phyloP scores from a whole-genome alignment of 2,797 vertebrate genomes.

The Ambastaia sidthimunki region DNA sequence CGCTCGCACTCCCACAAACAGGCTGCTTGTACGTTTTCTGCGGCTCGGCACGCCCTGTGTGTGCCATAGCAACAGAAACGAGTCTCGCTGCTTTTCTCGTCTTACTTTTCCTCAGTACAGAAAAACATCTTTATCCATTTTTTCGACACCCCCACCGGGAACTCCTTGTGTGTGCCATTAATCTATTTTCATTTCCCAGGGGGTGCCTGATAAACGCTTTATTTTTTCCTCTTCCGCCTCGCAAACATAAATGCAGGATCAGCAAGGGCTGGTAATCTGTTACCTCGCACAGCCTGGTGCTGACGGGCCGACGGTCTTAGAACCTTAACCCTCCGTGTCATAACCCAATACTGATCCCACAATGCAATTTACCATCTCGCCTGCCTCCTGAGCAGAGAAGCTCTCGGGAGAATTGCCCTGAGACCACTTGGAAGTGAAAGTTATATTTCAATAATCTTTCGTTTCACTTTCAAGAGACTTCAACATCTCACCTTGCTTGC shows the following conservation, averaged over 20 bases:
- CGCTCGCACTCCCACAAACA: constrained; percentile 29
- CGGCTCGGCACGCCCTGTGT: constrained; percentile 27
- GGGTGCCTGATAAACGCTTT: constrained; percentile 61
- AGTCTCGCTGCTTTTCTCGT: constrained; percentile 58
- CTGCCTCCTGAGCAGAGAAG: neutral
- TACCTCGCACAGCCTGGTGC: constrained; percentile 48
- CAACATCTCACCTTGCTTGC: constrained; percentile 13
- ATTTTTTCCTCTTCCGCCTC: constrained; percentile 51
- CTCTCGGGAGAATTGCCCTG: neutral
- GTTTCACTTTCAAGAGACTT: constrained; percentile 26
- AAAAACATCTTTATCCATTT: constrained; percentile 26
- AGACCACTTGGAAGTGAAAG: constrained; percentile 23
- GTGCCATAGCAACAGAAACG: constrained; percentile 29
- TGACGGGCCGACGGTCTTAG: constrained; percentile 31
- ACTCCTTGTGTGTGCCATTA: constrained; percentile 62
- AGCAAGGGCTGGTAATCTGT: constrained; percentile 53
- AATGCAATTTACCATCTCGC: constrained; percentile 46
- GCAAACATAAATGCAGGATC: constrained; percentile 61
- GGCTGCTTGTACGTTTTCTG: constrained; percentile 13
- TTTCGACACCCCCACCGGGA: constrained; percentile 51
- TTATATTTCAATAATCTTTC: constrained; percentile 37
- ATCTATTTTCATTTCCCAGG: constrained; percentile 66
- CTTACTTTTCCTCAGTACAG: constrained; percentile 16
- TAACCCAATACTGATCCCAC: constrained; percentile 50
- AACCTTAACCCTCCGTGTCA: constrained; percentile 41